Percentiles rank a stretch among this genome's conserved stretches.
Evolutionary conservation across 1,140 invertebrate genomes (phyloP).

Genomic region (Zaprionus nigranus): DNA sequence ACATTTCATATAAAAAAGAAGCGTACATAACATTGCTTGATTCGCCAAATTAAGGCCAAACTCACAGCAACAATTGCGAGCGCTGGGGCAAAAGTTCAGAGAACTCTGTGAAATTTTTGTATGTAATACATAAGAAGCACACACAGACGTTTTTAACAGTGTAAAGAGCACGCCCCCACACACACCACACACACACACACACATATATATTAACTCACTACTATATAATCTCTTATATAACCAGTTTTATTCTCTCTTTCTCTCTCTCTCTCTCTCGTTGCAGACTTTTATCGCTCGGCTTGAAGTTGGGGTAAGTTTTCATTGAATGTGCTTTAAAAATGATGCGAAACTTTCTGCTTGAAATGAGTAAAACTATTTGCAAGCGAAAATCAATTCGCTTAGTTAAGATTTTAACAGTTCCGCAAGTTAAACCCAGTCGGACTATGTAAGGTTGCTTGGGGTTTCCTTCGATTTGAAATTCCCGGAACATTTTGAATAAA

Average conservation of each 20-base stretch:
- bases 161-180: too few species aligned
- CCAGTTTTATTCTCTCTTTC: neutral
- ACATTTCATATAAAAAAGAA: slow-evolving; percentile 33
- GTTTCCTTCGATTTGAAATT: too few species aligned
- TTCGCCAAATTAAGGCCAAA: slow-evolving; percentile 65
- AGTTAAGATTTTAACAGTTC: neutral
- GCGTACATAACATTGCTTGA: slow-evolving; percentile 48
- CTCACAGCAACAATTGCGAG: slow-evolving; percentile 34
- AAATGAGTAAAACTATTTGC: neutral
- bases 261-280: slow-evolving; percentile 13
- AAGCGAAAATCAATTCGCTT: neutral
- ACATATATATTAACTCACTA: neutral
- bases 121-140: neutral
- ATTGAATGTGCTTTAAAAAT: slow-evolving; percentile 3
- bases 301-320: slow-evolving; percentile 36
- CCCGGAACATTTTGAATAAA: fast-evolving
- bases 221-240: slow-evolving; percentile 1
- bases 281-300: slow-evolving; percentile 16
- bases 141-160: neutral
- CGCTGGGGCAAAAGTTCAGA: slow-evolving; percentile 35
- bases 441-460: too few species aligned
- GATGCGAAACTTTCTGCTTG: slow-evolving; percentile 1
- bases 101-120: slow-evolving; percentile 24
- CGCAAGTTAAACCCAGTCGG: neutral
- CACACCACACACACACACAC: neutral